Percentiles rank a stretch among this genome's conserved stretches.
phyloP scores from a whole-genome alignment of 1,140 invertebrate genomes.

The Periplaneta americana region DNA sequence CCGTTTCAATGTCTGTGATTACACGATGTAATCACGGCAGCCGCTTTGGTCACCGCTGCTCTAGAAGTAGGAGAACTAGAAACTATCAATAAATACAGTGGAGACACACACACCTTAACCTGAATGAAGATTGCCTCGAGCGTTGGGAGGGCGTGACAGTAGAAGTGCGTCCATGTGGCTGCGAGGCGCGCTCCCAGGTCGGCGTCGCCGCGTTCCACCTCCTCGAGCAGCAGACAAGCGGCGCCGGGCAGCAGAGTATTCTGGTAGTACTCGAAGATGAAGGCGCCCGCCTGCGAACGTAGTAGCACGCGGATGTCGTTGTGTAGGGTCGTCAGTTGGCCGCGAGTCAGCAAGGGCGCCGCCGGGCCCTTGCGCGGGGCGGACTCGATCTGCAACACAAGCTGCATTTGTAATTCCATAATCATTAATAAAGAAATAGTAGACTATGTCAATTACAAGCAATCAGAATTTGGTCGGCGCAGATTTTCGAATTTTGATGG shows the following conservation, averaged over 20 bases:
- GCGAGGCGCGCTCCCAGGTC: slow-evolving; percentile 2
- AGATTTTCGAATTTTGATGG: no score
- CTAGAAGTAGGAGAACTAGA: no score
- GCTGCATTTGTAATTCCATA: no score
- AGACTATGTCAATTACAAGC: no score
- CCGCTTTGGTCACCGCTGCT: no score
- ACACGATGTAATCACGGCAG: no score
- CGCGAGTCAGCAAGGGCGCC: neutral
- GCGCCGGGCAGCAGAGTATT: slow-evolving; percentile 4
- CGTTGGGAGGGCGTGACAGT: slow-evolving; percentile 8
- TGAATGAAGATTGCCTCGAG: slow-evolving; percentile 14
- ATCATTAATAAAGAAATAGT: no score
- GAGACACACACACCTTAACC: slow-evolving; percentile 12
- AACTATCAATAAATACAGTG: no score
- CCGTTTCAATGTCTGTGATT: no score
- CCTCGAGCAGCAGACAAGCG: neutral
- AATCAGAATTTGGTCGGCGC: no score
- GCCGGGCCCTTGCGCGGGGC: neutral
- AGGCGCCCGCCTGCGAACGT: slow-evolving; percentile 8
- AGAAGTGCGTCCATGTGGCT: slow-evolving; percentile 12
- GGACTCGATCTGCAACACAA: neutral
- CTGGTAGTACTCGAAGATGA: slow-evolving; percentile 18
- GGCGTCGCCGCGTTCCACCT: neutral
- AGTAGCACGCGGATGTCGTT: slow-evolving; percentile 6
- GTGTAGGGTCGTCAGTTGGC: slow-evolving; percentile 1